Conservation (phyloP, 2,113 vertebrate species). For the Microtus pennsylvanicus region DNA sequence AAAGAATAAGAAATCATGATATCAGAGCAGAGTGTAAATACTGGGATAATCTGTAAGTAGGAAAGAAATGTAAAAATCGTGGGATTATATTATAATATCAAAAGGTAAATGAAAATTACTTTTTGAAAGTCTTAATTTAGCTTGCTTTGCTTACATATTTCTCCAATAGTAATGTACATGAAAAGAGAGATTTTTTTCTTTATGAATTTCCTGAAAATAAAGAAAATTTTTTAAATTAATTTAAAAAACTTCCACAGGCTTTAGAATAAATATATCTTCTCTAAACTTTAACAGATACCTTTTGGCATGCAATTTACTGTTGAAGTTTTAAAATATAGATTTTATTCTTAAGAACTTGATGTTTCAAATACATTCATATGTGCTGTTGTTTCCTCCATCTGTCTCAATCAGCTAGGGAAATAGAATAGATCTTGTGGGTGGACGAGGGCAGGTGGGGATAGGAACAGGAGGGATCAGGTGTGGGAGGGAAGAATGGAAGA, state of each 20-base stretch:
- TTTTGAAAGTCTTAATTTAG: neutral
- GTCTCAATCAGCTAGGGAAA: neutral
- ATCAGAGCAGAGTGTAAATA: neutral
- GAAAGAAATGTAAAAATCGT: neutral
- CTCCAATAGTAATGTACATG: too few species aligned
- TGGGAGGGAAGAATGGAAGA: neutral
- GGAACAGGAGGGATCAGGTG: neutral
- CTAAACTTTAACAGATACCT: neutral
- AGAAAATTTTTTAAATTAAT: neutral
- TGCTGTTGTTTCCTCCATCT: neutral
- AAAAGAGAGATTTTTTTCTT: too few species aligned
- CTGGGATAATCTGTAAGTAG: neutral
- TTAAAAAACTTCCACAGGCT: neutral
- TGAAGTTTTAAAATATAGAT: constrained; percentile 13
- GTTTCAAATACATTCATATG: neutral
- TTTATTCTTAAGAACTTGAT: neutral
- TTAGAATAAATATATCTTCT: neutral
- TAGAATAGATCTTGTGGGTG: neutral
- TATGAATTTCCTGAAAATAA: neutral
- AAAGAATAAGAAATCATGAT: neutral
- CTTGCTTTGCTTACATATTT: neutral
- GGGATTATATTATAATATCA: neutral
- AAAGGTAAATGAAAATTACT: neutral
- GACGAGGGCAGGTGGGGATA: neutral
- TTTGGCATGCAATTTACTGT: neutral